A percentile compares a stretch with the other conserved stretches of the same genome.
Evolutionary conservation across 2,797 vertebrate species (phyloP).

Genomic region (Danionella dracula): DNA sequence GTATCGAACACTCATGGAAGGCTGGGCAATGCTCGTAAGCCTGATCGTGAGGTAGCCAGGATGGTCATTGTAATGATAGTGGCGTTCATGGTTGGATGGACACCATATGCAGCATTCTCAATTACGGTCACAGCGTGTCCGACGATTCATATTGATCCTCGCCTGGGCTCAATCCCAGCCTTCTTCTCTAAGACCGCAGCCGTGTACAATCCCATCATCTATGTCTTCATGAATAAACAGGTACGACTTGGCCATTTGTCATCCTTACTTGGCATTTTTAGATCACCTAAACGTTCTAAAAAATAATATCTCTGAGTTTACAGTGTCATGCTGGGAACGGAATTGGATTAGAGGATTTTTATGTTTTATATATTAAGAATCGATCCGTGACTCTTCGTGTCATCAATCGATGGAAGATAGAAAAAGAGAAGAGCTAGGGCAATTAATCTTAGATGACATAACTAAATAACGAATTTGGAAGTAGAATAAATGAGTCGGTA

Average conservation of each 20-base stretch:
- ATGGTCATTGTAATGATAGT: conserved; percentile 89
- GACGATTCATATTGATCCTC: conserved; percentile 76
- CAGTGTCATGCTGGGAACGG: neutral
- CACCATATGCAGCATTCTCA: conserved; percentile 79
- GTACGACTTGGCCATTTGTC: conserved; percentile 52
- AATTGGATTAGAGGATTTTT: neutral
- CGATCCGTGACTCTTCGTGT: neutral
- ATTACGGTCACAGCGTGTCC: conserved; percentile 77
- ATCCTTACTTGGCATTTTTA: neutral
- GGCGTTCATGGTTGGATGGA: conserved; percentile 86
- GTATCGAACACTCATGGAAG: conserved; percentile 74
- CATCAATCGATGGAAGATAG: neutral
- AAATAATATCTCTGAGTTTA: neutral
- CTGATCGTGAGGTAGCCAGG: conserved; percentile 80
- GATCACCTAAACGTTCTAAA: neutral
- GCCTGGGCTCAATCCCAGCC: conserved; percentile 77
- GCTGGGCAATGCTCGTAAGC: conserved; percentile 73
- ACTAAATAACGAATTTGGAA: too few species aligned
- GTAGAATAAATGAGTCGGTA: too few species aligned
- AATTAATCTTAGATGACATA: neutral
- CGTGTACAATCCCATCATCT: conserved; percentile 87
- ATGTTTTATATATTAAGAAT: neutral
- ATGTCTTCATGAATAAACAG: conserved; percentile 93
- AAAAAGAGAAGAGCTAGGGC: neutral
- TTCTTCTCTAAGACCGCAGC: conserved; percentile 89